Base-by-base conservation (phyloP, 2,888 invertebrate species). In the Rhingia campestris region DNA sequence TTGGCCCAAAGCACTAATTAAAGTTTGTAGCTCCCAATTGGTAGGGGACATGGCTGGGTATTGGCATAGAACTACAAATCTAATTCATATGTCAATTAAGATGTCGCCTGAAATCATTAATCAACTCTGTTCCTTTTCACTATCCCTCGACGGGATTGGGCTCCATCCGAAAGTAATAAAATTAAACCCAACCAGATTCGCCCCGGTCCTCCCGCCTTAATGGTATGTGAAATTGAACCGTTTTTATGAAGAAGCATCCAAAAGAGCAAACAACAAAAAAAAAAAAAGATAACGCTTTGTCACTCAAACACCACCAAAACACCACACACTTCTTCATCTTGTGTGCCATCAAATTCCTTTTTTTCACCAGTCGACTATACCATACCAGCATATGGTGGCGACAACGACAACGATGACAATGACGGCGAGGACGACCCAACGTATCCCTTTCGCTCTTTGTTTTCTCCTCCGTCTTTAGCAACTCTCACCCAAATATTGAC, bases 181-280 rank as follows among this genome's bases (percentile, higher is more conserved):
- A 84, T 84, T 84, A 84, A 74, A 75, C 59, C 53, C 64, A 64
- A 64, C 84, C 63, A 67, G 66, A 61, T 54, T 61, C 51, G 39
- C 45, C 14, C 33, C 14, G 30, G 4, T 10, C 37, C 14, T 10
- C 22, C 14, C 12, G n/a, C 64, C 74, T 69, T 80, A 84, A 84
- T 74, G 64, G 79, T 49, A 84, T 84, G 74, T 80, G 84, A 84
- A 80, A 84, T 84, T 84, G 84, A 84, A 84, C 84, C 80, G 80
- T 84, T 84, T 80, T 80, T 84, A 84, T 75, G 70, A 70, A 84
- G 74, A 35, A 80, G 74, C 74, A 80, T 80, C 74, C 69, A 84
- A 84, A 80, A 74, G 84, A 84, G 69, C 80, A 84, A 75, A 84
- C 74, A 80, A 84, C 70, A 76, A 59, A 63, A 51, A 64, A 49